Conservation (phyloP, 2,113 vertebrate genomes). For the Brachypteracias leptosomus region DNA sequence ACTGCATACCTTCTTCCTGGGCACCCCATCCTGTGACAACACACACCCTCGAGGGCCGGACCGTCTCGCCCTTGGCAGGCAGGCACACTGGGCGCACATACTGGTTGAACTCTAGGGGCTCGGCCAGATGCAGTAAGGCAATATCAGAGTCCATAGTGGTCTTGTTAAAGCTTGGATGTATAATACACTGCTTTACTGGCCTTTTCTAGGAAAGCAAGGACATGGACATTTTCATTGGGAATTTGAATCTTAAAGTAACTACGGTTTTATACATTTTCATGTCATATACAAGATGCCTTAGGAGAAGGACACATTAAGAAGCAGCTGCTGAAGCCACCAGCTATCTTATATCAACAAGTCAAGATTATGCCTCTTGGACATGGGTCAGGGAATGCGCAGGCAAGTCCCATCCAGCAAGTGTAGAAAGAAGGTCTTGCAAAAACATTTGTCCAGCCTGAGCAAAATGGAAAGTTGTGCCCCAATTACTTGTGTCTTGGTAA, state of each 20-base stretch:
- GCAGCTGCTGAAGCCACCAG: background rate
- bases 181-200: conserved; percentile 6
- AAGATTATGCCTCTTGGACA: background rate
- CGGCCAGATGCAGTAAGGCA: conserved; percentile 26
- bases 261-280: background rate
- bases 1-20: background rate
- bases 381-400: background rate
- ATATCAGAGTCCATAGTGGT: conserved; percentile 34
- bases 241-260: background rate
- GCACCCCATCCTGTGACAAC: conserved; percentile 44
- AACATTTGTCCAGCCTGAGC: background rate
- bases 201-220: conserved; percentile 51
- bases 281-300: background rate
- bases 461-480: background rate
- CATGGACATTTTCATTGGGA: background rate
- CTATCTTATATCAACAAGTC: background rate
- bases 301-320: background rate
- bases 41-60: conserved; percentile 18
- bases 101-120: conserved; percentile 29
- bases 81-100: conserved; percentile 21
- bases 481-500: background rate
- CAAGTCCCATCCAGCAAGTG: background rate
- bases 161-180: conserved; percentile 45
- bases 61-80: background rate
- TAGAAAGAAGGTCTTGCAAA: background rate